Evolutionary conservation across 2,113 vertebrate genomes (phyloP).

Genomic region (chimpanzee (Pan troglodytes)): DNA sequence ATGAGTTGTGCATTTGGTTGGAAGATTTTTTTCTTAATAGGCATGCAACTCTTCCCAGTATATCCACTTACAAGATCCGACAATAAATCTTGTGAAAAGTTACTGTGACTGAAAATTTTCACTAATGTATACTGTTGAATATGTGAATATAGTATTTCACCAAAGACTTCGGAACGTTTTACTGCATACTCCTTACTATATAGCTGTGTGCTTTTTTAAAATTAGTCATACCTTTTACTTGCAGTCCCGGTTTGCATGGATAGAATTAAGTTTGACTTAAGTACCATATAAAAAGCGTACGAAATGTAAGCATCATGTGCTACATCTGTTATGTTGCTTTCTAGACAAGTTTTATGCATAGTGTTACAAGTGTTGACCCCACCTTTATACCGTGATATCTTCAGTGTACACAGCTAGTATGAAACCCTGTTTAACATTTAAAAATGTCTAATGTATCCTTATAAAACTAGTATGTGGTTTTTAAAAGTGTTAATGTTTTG

Average conservation of each 20-base stretch:
- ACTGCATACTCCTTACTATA: neutral
- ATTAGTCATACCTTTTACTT: constrained; percentile 58
- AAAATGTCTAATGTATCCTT: neutral
- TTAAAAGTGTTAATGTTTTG: constrained; percentile 11
- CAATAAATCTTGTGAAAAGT: constrained; percentile 73
- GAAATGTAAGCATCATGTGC: constrained; percentile 30
- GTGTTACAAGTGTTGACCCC: constrained; percentile 28
- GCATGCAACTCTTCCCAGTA: constrained; percentile 67
- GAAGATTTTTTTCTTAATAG: constrained; percentile 58
- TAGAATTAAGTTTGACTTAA: constrained; percentile 54
- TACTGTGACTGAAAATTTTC: constrained; percentile 62
- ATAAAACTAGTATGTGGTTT: constrained; percentile 22
- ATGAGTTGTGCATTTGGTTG: constrained; percentile 54
- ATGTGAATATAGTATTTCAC: constrained; percentile 66
- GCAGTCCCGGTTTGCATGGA: neutral
- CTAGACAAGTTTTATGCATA: constrained; percentile 20
- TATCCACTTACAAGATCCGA: constrained; percentile 71
- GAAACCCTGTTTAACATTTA: constrained; percentile 45
- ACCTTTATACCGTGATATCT: neutral
- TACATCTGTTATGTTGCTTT: constrained; percentile 32
- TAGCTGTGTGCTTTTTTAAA: constrained; percentile 44
- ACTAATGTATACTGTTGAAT: constrained; percentile 40
- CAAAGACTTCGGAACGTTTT: constrained; percentile 38
- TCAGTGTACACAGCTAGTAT: constrained; percentile 36
- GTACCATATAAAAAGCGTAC: constrained; percentile 27